Conservation (phyloP, 2,113 vertebrate genomes). For the Eolophus roseicapilla region DNA sequence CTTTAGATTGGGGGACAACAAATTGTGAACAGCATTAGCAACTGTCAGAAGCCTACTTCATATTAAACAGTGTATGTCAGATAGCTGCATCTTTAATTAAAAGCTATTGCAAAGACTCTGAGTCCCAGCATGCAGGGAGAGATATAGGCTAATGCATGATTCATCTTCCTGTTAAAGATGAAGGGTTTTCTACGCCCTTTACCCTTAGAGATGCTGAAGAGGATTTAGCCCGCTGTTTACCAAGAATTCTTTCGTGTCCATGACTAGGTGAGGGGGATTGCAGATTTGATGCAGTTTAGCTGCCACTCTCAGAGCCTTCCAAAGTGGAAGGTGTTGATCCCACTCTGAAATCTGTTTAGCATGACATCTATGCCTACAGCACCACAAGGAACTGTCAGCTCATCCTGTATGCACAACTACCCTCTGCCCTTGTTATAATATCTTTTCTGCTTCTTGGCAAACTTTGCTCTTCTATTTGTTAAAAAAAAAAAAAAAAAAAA, state of each 20-base stretch:
- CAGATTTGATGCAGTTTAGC: background rate
- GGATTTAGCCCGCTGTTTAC: background rate
- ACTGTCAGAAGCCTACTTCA: background rate
- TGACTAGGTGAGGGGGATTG: background rate
- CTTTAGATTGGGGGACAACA: background rate
- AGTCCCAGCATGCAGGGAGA: background rate
- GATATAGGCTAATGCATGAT: background rate
- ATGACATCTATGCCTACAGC: background rate
- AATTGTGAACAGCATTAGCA: background rate
- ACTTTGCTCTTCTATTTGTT: background rate
- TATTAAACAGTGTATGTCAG: background rate
- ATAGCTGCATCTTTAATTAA: background rate
- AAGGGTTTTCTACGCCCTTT: background rate
- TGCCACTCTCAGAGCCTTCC: background rate
- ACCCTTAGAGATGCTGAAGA: background rate
- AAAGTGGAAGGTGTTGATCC: background rate
- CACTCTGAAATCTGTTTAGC: background rate
- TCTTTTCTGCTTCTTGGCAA: background rate
- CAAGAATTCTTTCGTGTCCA: background rate
- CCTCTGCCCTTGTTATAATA: background rate
- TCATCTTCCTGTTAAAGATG: background rate
- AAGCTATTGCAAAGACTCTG: background rate
- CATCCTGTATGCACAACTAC: background rate
- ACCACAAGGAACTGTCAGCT: background rate
- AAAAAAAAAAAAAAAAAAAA: background rate